phyloP scores from a whole-genome alignment of 2,797 vertebrate species.

The Oceanodroma leucorhoa region DNA sequence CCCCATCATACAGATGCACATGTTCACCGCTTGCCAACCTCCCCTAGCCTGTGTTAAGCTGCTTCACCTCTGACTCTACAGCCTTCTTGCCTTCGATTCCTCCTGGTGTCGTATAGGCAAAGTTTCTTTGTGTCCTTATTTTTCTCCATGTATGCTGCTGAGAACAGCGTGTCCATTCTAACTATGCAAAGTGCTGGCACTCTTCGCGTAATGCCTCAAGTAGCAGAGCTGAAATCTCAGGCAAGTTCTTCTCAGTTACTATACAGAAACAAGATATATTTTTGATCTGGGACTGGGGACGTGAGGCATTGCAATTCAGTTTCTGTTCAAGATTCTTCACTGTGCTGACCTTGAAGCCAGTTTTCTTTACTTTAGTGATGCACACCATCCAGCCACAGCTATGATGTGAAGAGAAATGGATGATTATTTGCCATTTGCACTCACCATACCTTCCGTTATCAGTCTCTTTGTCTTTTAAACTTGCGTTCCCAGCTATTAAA shows the following conservation, averaged over 20 bases:
- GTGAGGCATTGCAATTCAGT: neutral
- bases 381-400: neutral
- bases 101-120: neutral
- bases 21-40: neutral
- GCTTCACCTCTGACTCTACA: neutral
- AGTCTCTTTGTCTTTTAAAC: slow-evolving; percentile 21
- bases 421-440: neutral
- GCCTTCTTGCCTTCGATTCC: neutral
- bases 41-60: neutral
- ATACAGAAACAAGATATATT: neutral
- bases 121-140: neutral
- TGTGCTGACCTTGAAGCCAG: neutral
- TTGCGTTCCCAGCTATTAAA: slow-evolving; percentile 29
- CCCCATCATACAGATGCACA: fast-evolving
- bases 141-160: fast-evolving
- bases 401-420: neutral
- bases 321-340: neutral
- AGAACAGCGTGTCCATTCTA: neutral
- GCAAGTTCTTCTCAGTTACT: neutral
- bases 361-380: neutral
- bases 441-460: neutral
- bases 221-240: neutral
- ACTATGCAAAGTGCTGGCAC: neutral
- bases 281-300: neutral
- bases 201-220: neutral